Base-by-base conservation (phyloP, 2,797 vertebrate species). In the Clarias fuscus region DNA sequence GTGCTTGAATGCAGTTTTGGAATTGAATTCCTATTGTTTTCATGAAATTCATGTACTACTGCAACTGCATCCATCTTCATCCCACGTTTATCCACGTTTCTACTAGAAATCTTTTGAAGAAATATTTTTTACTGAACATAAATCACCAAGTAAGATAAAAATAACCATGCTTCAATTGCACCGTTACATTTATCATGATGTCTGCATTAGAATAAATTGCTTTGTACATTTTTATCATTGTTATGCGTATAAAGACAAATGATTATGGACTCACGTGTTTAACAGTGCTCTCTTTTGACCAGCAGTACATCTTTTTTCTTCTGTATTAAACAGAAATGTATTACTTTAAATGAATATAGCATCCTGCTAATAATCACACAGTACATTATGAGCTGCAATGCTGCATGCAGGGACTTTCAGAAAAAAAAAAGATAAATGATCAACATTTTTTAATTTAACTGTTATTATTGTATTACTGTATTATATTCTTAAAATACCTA, bases 231-330 rank as follows among this genome's bases (percentile, higher is more conserved):
- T 37, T 37, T 37, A 37, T 37, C 37, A 37, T 37, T 37, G 37
- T 3, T 37, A 37, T 37, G 37, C 37, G 37, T 37, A 22, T 72
- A 43, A 72, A 72, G 37, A 48, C 30, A 18, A 37, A 37, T 1
- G 14, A 5, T 48, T 48, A 7, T 27, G 13, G 43, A 75, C 77
- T 79, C 33, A 62, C 77, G 2, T 40, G 18, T 33, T 37, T 24
- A 22, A 2, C 30, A 11, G 8, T 11, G 27, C 14, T 20, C 17
- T 40, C 33, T 40, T 62, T n/a, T 33, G 77, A 79, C 77, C 77
- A 79, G 77, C 77, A 79, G 33, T 3, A 62, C 58, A 37, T 62
- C 58, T 62, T 79, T 40, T 79, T 79, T 79, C 20, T 79, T 15
- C 77, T 79, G 13, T n/a, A 40, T 40, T 1, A 24, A 61, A 78